phyloP scores from a whole-genome alignment of 2,888 invertebrate species.

The Celastrina argiolus region DNA sequence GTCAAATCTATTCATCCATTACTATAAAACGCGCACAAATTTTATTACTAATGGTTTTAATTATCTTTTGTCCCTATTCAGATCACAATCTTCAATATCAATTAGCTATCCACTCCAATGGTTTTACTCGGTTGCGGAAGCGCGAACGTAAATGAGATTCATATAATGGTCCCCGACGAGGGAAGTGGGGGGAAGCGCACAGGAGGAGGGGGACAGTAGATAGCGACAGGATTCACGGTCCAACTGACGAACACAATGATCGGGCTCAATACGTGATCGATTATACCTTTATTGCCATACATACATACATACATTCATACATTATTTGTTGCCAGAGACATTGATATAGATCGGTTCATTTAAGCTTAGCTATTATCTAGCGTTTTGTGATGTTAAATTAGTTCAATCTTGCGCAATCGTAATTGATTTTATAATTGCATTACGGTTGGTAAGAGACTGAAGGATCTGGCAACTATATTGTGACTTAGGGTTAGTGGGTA shows the following conservation, averaged over 20 bases:
- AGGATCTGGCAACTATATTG: too few species aligned
- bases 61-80: conserved; percentile 4
- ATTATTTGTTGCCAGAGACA: conserved; percentile 14
- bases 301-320: conserved; percentile 36
- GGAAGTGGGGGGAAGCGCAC: conserved; percentile 37
- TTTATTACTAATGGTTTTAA: neutral
- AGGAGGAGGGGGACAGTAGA: conserved; percentile 40
- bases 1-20: neutral
- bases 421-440: conserved; percentile 3
- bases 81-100: conserved; percentile 45
- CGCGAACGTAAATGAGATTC: conserved; percentile 70
- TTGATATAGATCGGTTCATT: conserved; percentile 22
- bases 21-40: too few species aligned
- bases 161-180: conserved; percentile 42
- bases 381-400: conserved; percentile 10
- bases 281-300: conserved; percentile 64
- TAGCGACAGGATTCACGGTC: conserved; percentile 76
- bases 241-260: conserved; percentile 72
- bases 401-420: neutral
- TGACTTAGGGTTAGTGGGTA: neutral
- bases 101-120: conserved; percentile 63
- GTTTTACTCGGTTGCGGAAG: conserved; percentile 71
- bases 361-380: conserved; percentile 10
- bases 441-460: neutral
- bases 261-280: conserved; percentile 74